Percentiles rank a stretch among this genome's conserved stretches.
These are phyloP conservation scores for Chesias legatella DNA, from an alignment of 2,888 invertebrate species.

Conservation along the genomic window DNA sequence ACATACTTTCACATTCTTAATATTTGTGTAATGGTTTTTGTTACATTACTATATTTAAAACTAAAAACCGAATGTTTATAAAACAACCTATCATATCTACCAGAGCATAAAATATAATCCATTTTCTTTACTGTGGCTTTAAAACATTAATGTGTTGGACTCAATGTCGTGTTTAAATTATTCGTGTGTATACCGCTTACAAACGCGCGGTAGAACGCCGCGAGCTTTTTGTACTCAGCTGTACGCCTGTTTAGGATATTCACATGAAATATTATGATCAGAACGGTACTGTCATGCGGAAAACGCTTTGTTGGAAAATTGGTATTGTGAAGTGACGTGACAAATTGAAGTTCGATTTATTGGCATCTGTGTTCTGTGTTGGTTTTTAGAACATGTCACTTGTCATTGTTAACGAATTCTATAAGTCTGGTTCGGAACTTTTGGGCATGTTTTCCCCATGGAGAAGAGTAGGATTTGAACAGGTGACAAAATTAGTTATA, in stretches of 20 bases:
- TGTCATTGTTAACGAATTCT: no score
- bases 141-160: slow-evolving; percentile 2
- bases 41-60: no score
- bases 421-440: no score
- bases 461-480: no score
- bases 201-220: slow-evolving; percentile 21
- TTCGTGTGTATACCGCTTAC: slow-evolving; percentile 13
- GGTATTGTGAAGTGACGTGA: slow-evolving; percentile 27
- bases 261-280: slow-evolving; percentile 40
- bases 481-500: no score
- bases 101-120: no score
- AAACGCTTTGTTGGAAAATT: slow-evolving; percentile 28
- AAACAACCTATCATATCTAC: no score
- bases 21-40: no score
- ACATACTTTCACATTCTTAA: no score
- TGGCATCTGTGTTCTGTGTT: slow-evolving; percentile 15
- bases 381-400: slow-evolving; percentile 4
- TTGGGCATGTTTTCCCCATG: no score
- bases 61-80: no score
- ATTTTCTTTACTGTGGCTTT: neutral
- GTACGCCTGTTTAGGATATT: slow-evolving; percentile 31
- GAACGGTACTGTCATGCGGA: slow-evolving; percentile 24
- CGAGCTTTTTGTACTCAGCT: slow-evolving; percentile 25
- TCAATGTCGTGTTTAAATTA: slow-evolving; percentile 1
- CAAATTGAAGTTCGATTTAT: slow-evolving; percentile 29